Evolutionary conservation across 2,113 vertebrate genomes (phyloP).

Genomic region (Sylvilagus bachmani): DNA sequence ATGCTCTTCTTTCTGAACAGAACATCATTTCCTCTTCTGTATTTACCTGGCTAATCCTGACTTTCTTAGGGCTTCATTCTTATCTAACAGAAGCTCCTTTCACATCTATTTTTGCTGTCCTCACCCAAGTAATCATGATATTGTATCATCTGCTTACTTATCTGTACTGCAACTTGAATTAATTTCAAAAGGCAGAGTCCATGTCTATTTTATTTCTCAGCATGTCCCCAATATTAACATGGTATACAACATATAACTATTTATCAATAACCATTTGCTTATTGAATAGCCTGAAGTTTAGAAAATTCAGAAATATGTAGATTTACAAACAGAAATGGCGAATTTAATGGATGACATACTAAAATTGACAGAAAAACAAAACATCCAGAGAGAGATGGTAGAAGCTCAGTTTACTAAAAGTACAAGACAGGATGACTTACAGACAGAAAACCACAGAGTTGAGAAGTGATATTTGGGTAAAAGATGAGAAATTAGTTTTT

Average conservation of each 20-base stretch:
- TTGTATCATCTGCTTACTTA: background rate
- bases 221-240: background rate
- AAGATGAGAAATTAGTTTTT: background rate
- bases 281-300: background rate
- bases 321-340: slow-evolving; percentile 13
- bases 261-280: slow-evolving; percentile 43
- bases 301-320: background rate
- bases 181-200: background rate
- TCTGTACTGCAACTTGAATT: background rate
- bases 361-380: background rate
- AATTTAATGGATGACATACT: background rate
- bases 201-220: background rate
- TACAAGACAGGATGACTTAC: background rate
- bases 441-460: background rate
- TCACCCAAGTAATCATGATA: background rate
- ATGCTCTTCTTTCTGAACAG: background rate
- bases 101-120: slow-evolving; percentile 1
- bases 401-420: background rate
- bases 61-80: background rate
- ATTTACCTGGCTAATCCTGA: background rate
- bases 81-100: background rate
- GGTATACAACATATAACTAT: background rate
- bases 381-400: background rate
- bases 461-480: background rate
- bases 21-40: background rate